Conservation (phyloP, 2,888 invertebrate genomes). For the Ecliptopera silaceata region DNA sequence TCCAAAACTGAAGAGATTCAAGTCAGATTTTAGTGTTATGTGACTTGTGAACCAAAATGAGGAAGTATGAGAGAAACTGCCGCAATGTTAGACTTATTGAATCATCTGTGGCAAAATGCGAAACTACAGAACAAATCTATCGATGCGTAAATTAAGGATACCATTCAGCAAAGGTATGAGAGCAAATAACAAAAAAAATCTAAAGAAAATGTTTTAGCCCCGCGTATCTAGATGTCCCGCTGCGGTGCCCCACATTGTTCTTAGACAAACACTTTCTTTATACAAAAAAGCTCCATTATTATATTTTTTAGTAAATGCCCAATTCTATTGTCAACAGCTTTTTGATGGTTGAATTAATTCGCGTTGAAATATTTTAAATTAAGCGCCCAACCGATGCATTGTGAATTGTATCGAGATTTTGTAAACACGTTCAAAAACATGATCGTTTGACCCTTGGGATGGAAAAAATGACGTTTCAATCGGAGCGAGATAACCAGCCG, state of each 20-base stretch:
- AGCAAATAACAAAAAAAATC: slow-evolving; percentile 66
- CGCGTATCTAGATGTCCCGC: slow-evolving; percentile 79
- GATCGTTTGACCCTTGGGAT: slow-evolving; percentile 38
- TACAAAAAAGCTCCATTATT: slow-evolving; percentile 62
- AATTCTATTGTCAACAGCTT: slow-evolving; percentile 59
- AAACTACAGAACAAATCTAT: slow-evolving; percentile 73
- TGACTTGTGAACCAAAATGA: too few relatives aligned
- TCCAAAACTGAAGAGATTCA: too few relatives aligned
- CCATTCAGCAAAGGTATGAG: slow-evolving; percentile 69
- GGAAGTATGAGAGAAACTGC: slow-evolving; percentile 1
- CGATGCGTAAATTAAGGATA: slow-evolving; percentile 81
- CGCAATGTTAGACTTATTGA: neutral
- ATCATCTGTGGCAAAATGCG: slow-evolving; percentile 47
- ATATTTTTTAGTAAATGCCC: slow-evolving; percentile 68
- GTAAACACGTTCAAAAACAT: slow-evolving; percentile 37
- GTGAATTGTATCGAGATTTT: slow-evolving; percentile 38
- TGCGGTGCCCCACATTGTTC: slow-evolving; percentile 77
- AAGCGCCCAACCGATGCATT: slow-evolving; percentile 50
- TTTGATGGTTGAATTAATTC: slow-evolving; percentile 75
- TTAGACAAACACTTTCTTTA: slow-evolving; percentile 81
- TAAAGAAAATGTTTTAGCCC: slow-evolving; percentile 68
- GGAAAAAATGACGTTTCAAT: slow-evolving; percentile 69
- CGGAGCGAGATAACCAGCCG: slow-evolving; percentile 62
- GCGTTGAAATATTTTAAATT: slow-evolving; percentile 54
- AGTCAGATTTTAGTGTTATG: too few relatives aligned